Evolutionary conservation across 2,888 invertebrate genomes (phyloP), one percentile per base, ranked within the genome.

Genomic region (Quadroppia sp.): DNA sequence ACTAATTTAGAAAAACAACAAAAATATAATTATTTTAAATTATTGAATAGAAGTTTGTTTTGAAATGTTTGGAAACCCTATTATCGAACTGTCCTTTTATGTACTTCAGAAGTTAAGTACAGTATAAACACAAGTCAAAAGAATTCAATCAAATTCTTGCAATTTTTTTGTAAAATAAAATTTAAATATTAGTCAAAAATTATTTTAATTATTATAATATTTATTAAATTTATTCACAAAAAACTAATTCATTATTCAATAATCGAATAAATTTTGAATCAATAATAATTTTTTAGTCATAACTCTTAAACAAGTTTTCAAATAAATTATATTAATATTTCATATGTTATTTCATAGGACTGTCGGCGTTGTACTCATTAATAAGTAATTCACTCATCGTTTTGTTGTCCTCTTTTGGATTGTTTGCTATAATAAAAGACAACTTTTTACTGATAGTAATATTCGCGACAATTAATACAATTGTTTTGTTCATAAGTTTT

Each of bases 371-470:
- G n/a, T 40, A 42, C 20, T 67, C 67, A 42, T 42, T 42, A 25
- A 42, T 42, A 20, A 42, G 40, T n/a, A 36, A 67, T 42, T 67
- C 15, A 42, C 13, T 67, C 20, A 67, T 42, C 7, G 25, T 67
- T 11, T 23, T 67, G 67, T 67, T 42, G 67, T 67, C 67, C 4
- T 20, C 3, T 4, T 40, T 67, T 23, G 67, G 67, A 32, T 42
- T 67, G 3, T 1, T 67, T 40, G 15, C 67, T 1, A 25, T 67
- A 67, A 36, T 67, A n/a, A 67, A 42, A 42, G 67, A 67, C 42
- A 67, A 67, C 67, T 67, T 67, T 42, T 15, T 67, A 7, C 20
- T 40, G 42, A 20, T 67, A 23, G 15, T 67, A 23, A 67, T 67
- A n/a, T 67, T 32, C 25, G 36, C 20, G 17, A 36, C 42, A 9